Conservation (phyloP, 1,140 invertebrate genomes). For the Philopotamus ludificatus region DNA sequence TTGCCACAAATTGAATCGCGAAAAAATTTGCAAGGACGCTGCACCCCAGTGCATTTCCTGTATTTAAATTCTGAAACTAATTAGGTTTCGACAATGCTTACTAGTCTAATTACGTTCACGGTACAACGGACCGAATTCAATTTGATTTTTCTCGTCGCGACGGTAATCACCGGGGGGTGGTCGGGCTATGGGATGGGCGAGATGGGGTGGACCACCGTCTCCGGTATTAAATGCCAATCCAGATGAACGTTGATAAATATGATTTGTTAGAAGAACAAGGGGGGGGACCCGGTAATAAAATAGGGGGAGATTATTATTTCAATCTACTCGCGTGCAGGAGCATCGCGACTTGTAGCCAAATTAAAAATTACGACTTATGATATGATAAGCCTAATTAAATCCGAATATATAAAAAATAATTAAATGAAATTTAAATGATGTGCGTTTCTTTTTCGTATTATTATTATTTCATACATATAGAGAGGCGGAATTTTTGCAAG, state of each 20-base stretch:
- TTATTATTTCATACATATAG: no score
- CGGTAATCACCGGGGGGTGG: constrained; percentile 29
- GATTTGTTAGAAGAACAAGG: constrained; percentile 32
- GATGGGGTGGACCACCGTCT: constrained; percentile 3
- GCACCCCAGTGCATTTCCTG: background rate
- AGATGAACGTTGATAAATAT: constrained; percentile 42
- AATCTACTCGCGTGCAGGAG: background rate
- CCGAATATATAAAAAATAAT: no score
- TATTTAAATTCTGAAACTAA: constrained; percentile 37
- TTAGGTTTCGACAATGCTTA: constrained; percentile 39
- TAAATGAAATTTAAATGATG: no score
- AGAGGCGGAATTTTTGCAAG: no score
- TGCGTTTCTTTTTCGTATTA: no score
- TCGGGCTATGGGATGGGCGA: background rate
- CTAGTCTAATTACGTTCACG: constrained; percentile 37
- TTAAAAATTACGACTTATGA: no score
- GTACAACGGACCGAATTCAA: constrained; percentile 34
- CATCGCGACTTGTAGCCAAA: background rate
- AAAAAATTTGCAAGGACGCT: background rate
- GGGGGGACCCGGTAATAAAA: constrained; percentile 5
- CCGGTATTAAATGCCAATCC: constrained; percentile 40
- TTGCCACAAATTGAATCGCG: no score
- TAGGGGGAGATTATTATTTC: constrained; percentile 27
- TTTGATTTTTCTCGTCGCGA: constrained; percentile 38
- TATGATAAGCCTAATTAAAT: no score